Percentiles rank a stretch among this genome's conserved stretches.
These are phyloP conservation scores for Poicephalus meyeri DNA, from an alignment of 2,113 vertebrate species.

Conservation along the genomic window DNA sequence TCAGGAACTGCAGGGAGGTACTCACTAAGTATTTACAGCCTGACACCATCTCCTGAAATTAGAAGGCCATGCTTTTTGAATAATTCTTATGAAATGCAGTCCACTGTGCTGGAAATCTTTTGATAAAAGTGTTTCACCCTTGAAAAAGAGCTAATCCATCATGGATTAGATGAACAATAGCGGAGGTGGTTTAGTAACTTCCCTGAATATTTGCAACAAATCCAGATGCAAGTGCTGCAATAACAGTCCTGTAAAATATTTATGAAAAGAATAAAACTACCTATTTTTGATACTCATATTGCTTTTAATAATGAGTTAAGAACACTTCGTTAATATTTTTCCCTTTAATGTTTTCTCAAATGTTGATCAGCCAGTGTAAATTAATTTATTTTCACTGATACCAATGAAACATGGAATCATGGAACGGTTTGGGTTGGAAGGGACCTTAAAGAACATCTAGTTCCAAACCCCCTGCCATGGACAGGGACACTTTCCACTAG, in stretches of 20 bases:
- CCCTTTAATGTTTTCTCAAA: accelerated
- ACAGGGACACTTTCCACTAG: background rate
- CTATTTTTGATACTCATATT: background rate
- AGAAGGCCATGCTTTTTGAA: background rate
- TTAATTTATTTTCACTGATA: background rate
- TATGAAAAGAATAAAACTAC: background rate
- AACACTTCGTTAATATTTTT: background rate
- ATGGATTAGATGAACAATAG: background rate
- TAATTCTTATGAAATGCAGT: background rate
- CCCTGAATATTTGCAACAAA: background rate
- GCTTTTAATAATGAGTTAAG: background rate
- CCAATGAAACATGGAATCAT: background rate
- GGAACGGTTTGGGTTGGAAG: background rate
- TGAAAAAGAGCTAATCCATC: background rate
- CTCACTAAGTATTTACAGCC: background rate
- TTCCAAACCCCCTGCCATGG: background rate
- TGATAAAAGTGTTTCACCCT: background rate
- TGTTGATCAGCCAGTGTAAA: background rate
- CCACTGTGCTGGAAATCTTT: background rate
- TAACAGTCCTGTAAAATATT: background rate
- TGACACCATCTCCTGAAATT: background rate
- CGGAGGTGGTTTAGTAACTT: background rate
- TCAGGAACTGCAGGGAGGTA: background rate
- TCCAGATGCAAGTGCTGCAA: background rate
- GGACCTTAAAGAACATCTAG: background rate